Evolutionary conservation across 2,797 vertebrate genomes (phyloP), one percentile per base, ranked within the genome.

Genomic region (Mallotus villosus): DNA sequence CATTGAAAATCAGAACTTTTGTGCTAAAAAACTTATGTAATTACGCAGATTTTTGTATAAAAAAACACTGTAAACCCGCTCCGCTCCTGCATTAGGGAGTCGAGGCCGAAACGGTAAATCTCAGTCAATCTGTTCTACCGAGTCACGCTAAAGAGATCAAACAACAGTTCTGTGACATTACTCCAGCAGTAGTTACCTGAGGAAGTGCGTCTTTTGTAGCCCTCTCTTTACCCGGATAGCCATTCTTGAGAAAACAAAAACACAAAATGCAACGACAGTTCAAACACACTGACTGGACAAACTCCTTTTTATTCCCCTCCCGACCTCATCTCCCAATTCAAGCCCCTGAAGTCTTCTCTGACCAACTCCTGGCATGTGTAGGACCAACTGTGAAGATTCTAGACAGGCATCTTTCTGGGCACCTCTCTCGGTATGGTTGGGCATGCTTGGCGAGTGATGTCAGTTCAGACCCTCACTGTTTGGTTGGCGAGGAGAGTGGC

Each of bases 181-280:
- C 41, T 78, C 76, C 37, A 82, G 73, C 80, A 67, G 79, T 84
- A 78, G 78, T 82, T 81, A 94, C 93, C 93, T 94, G 91, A 78
- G 74, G 87, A 69, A 87, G 91, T 73, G 88, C 75, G 83, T 92
- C 92, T 92, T 93, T 93, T 88, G 92, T 87, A 88, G 92, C 85
- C 87, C 92, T 92, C 86, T 94, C 91, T 92, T 91, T 93, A 92
- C 82, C 84, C 73, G 93, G 91, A 85, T 90, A 92, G 89, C 91
- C 93, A 94, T 93, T 94, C 93, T 94, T 93, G 85, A 89, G 85
- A 86, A 80, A 91, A 90, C 85, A 82, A 91, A 91, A 90, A 92
- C 59, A 76, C 85, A 89, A 80, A 86, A 91, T 92, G 87, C 88
- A 92, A 88, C 76, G 87, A 81, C 77, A 89, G 87, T 90, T 90